phyloP scores from a whole-genome alignment of 2,797 vertebrate genomes.

The Acrossocheilus fasciatus region DNA sequence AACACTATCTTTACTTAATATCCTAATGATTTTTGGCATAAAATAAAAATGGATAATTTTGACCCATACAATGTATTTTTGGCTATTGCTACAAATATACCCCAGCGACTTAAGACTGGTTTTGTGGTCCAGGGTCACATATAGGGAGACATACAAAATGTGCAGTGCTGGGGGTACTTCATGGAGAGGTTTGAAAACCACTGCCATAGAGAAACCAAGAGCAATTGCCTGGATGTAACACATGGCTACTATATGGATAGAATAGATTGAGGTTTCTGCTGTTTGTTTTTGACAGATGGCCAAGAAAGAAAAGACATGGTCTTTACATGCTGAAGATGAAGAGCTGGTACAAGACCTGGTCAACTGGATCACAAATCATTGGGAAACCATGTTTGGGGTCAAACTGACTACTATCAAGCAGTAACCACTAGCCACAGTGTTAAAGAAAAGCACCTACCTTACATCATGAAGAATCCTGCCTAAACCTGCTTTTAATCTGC shows the following conservation, averaged over 20 bases:
- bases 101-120: no score
- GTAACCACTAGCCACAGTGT: constrained; percentile 8
- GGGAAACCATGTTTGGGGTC: constrained; percentile 95
- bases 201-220: neutral
- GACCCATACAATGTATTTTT: no score
- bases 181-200: no score
- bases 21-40: no score
- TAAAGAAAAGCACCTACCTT: neutral
- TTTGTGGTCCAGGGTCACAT: no score
- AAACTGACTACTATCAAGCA: constrained; percentile 79
- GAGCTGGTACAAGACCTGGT: constrained; percentile 85
- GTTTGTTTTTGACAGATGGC: constrained; percentile 76
- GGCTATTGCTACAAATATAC: no score
- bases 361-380: constrained; percentile 88
- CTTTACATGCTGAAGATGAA: constrained; percentile 81
- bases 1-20: no score
- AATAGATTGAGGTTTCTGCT: neutral
- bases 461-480: neutral
- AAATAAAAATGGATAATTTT: no score
- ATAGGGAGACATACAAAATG: no score
- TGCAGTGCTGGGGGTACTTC: no score
- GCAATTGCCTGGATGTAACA: neutral
- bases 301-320: constrained; percentile 92
- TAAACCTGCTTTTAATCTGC: constrained; percentile 1
- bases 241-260: neutral